Conservation (phyloP, 2,888 invertebrate genomes). For the Cheilosia urbana region DNA sequence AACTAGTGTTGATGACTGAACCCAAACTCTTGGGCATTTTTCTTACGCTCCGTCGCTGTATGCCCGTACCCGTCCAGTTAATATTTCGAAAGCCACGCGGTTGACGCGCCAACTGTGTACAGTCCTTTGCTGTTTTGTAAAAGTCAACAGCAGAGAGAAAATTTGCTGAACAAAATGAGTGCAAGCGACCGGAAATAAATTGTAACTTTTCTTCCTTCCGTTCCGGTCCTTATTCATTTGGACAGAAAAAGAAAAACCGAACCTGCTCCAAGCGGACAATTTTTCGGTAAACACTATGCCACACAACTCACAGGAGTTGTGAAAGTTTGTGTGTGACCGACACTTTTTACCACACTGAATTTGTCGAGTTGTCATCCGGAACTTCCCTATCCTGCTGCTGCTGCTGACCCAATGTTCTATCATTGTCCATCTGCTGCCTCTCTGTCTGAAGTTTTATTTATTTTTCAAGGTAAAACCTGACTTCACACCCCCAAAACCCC, state of each 20-base stretch:
- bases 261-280: slow-evolving; percentile 67
- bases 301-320: slow-evolving; percentile 43
- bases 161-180: slow-evolving; percentile 72
- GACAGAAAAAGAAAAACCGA: slow-evolving; percentile 12
- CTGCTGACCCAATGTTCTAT: neutral
- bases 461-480: slow-evolving; percentile 63
- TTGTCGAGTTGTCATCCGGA: slow-evolving; percentile 74
- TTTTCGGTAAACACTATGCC: slow-evolving; percentile 59
- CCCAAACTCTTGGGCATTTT: slow-evolving; percentile 15
- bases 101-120: slow-evolving; percentile 4
- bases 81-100: slow-evolving; percentile 29
- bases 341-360: slow-evolving; percentile 71
- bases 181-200: slow-evolving; percentile 75
- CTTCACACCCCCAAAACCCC: slow-evolving; percentile 39
- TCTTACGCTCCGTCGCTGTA: neutral
- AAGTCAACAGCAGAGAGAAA: slow-evolving; percentile 67
- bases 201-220: slow-evolving; percentile 65
- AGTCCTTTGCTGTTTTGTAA: slow-evolving; percentile 36
- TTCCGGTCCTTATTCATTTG: slow-evolving; percentile 44
- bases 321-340: slow-evolving; percentile 73
- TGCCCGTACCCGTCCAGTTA: neutral
- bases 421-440: slow-evolving; percentile 32
- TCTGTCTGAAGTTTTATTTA: slow-evolving; percentile 65
- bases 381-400: slow-evolving; percentile 38
- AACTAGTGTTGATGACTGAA: slow-evolving; percentile 54